Percentiles rank a stretch among this genome's conserved stretches.
Evolutionary conservation across 64 coral and sea anemone genomes (phyloP).

Genomic region (Hydrozoanthus tunicans): DNA sequence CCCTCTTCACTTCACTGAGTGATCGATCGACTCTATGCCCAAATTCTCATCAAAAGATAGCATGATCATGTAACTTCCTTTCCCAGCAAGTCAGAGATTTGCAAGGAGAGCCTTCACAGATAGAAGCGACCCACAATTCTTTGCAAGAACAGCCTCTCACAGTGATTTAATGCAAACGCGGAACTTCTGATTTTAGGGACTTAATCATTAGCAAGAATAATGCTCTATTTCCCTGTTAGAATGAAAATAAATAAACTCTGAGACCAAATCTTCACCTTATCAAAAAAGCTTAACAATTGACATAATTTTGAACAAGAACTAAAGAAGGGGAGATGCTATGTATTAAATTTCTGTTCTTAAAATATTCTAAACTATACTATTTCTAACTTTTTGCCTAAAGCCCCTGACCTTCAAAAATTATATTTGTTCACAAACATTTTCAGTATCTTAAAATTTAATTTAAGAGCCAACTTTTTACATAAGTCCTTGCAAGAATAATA

Average conservation of each 20-base stretch:
- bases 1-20: slow-evolving; percentile 48
- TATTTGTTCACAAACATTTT: no score
- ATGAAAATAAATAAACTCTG: slow-evolving; percentile 61
- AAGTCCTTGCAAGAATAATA: no score
- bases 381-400: no score
- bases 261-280: slow-evolving; percentile 32
- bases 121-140: slow-evolving; percentile 54
- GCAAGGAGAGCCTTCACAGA: slow-evolving; percentile 55
- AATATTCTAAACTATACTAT: no score
- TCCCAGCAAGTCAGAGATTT: slow-evolving; percentile 52
- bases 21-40: slow-evolving; percentile 20
- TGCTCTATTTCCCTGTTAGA: slow-evolving; percentile 53
- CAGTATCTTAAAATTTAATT: no score
- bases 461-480: no score
- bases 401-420: no score
- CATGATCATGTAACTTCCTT: slow-evolving; percentile 53
- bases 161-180: slow-evolving; percentile 50
- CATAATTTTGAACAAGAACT: background rate
- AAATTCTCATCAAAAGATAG: slow-evolving; percentile 66
- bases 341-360: no score
- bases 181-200: slow-evolving; percentile 56
- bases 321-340: background rate
- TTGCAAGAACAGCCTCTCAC: slow-evolving; percentile 57
- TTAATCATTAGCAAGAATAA: slow-evolving; percentile 61
- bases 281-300: background rate